Evolutionary conservation across 2,113 vertebrate genomes (phyloP), one percentile per base, ranked within the genome.

Genomic region (Oreocharis arfaki): DNA sequence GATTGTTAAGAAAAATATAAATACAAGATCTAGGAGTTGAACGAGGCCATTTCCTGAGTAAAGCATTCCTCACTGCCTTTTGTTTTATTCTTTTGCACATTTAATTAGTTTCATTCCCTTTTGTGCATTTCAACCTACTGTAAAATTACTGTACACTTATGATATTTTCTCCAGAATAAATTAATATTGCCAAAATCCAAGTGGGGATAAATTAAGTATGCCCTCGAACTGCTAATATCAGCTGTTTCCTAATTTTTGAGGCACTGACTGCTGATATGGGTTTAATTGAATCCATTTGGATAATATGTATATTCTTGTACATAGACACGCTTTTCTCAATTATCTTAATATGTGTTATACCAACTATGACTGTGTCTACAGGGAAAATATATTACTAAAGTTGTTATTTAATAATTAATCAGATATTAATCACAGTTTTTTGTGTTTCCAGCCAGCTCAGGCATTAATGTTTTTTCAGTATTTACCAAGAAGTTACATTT

Each of bases 321-420:
- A 42, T 16, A 84, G 77, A 91, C 39, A 78, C 0, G 2, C 50
- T 84, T 83, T 81, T 74, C 87, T 61, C 55, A 69, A 57, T 91
- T 91, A 94, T 56, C 85, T 81, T 87, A 64, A 47, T 73, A 64
- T 9, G 70, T 35, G 21, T 70, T 80, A 69, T 32, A 69, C 49
- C 19, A 86, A 64, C 61, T 88, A 21, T 63, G 70, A 46, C 67
- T 64, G 7, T 33, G 37, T 90, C 75, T 83, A 69, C 32, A 65
- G 73, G 55, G 76, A 91, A 95, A 96, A 92, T 26, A 30, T 7
- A 94, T 89, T 74, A 76, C 47, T 71, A 6, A 83, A 84, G 32
- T 33, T 88, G 27, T 60, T 96, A 69, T 60, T 94, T 78, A 91
- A 92, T 89, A 84, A 91, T 92, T 88, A 87, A 91, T 87, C 42